Base-by-base conservation (phyloP, 2,113 vertebrate species). In the Dasyornis broadbenti region DNA sequence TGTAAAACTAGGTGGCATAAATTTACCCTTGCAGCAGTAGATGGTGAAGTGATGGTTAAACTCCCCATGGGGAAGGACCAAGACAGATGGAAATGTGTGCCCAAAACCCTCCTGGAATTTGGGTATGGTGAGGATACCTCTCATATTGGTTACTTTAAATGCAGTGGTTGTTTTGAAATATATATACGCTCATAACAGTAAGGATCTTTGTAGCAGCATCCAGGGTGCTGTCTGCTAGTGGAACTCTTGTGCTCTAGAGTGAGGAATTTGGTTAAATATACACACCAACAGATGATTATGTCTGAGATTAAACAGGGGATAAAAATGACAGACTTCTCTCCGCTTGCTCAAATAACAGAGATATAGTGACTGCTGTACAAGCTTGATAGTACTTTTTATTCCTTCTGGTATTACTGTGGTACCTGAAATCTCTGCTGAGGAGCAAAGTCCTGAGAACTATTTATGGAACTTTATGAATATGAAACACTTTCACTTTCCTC, bases 161-260 rank as follows among this genome's bases (percentile, higher is more conserved):
- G 45, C 83, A 81, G 87, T 63, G 93, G 91, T 94, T 95, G 82
- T 90, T 97, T 97, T 97, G 91, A 94, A 95, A 54, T 80, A 45
- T 45, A 45, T 44, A 2, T 54, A 6, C 53, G 40, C 69, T 81
- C 53, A 27, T 60, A 93, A 78, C 78, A 91, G 45, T 33, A 20
- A 69, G 30, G 33, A 50, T 73, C 82, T 92, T 83, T 68, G 81
- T 68, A 90, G 82, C 79, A 49, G 89, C 69, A 75, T 52, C 69
- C 65, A 68, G 54, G 53, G 18, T n/a, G 49, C 89, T 7, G 53
- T 63, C 52, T 91, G 71, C 75, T 79, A 10, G 31, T 82, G 86
- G 73, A 73, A 53, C 65, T 87, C 33, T 1, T 31, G 28, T 39
- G 56, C 60, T 18, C 63, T 54, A 5, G 83, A 83, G n/a, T 30